Base-by-base conservation (phyloP, 2,888 invertebrate genomes). In the Globia sparganii region DNA sequence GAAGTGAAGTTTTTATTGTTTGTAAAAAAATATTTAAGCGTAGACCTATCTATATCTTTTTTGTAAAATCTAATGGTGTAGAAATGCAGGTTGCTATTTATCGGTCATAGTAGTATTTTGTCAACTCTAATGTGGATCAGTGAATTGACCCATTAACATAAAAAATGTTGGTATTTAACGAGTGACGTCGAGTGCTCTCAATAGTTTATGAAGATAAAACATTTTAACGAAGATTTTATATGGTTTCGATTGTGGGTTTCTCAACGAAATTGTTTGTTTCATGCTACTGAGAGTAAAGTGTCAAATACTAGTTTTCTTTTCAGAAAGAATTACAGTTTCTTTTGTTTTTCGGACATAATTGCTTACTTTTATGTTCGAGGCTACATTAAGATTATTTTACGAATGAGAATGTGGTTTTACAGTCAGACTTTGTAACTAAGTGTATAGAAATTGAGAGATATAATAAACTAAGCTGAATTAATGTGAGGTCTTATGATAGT, bases 221-320 rank as follows among this genome's bases (percentile, higher is more conserved):
- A 86, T 78, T 83, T 84, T 84, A 83, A 86, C 73, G 81, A 81
- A 77, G 34, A 83, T 85, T 34, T 86, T 78, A 80, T 87, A 72
- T 68, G 64, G 69, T 80, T 74, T 67, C 65, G 15, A 77, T 72
- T 65, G 78, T 78, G 64, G 40, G 28, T 74, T 66, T 49, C 68
- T 72, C 56, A 28, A 59, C 40, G 28, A 71, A 65, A 74, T 74
- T 68, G 49, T 80, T 83, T 79, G 21, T 72, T 68, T 61, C 37
- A 37, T 18, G 1, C 13, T 58, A 28, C 5, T 73, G n/a, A 5
- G 28, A 31, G 67, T 75, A 81, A 74, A 81, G 66, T 31, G 59
- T 72, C 77, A 62, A 58, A 46, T 37, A 66, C 61, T 21, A 21
- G 72, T 43, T 31, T 61, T 21, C 15, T 46, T 72, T 58, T 59